A percentile compares a stretch with the other conserved stretches of the same genome.
Evolutionary conservation across 2,797 vertebrate species (phyloP).

Genomic region (Coilia nasus): DNA sequence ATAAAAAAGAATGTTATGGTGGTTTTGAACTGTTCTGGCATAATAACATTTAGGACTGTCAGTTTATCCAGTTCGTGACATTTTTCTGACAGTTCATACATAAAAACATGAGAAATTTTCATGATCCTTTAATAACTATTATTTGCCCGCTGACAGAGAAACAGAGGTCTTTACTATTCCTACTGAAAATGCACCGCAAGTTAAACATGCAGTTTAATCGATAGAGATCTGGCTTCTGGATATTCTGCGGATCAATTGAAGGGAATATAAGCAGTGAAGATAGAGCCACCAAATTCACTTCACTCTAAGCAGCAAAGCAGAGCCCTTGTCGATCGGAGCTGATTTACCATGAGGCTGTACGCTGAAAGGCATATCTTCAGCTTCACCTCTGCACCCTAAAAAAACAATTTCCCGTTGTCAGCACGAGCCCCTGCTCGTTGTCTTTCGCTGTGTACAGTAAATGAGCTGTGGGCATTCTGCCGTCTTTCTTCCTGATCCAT

Average conservation of each 20-base stretch:
- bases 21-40: not conserved
- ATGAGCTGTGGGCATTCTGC: constrained; percentile 64
- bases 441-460: constrained; percentile 68
- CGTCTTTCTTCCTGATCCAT: constrained; percentile 61
- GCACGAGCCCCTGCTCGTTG: constrained; percentile 45
- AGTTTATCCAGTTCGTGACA: not conserved
- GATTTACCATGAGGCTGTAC: not conserved
- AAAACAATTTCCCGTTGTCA: not conserved
- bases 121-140: not conserved
- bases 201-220: not conserved
- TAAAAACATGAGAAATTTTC: not conserved
- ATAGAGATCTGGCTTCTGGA: not conserved
- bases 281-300: not conserved
- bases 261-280: not conserved
- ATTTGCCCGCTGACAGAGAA: not conserved
- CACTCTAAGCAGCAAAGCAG: not conserved
- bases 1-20: not conserved
- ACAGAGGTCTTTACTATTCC: not conserved
- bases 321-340: not conserved
- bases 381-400: not conserved
- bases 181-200: constrained; percentile 2
- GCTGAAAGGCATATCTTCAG: not conserved
- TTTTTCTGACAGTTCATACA: not conserved
- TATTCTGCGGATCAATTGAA: not conserved
- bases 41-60: not conserved